Conservation (phyloP, 2,888 invertebrate species). For the Chirona hameri region DNA sequence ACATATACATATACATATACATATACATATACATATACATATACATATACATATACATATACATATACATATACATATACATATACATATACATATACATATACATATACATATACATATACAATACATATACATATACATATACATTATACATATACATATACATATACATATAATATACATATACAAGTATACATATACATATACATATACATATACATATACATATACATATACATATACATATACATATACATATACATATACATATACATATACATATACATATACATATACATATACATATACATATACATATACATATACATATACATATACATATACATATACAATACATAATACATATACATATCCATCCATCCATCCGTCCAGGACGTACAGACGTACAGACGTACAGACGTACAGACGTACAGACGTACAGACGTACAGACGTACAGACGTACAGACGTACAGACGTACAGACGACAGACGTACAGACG, state of each 20-base stretch:
- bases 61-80: constrained; percentile 7
- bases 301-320: constrained; percentile 12
- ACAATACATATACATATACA: no score
- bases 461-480: no score
- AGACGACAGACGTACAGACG: no score
- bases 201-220: constrained; percentile 26
- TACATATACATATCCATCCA: no score
- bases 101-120: no score
- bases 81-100: constrained; percentile 30
- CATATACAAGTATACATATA: constrained; percentile 29
- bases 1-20: constrained; percentile 25
- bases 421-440: no score
- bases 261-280: constrained; percentile 25
- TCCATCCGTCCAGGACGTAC: not conserved
- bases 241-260: constrained; percentile 24
- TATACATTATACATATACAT: no score
- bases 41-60: constrained; percentile 31
- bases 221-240: constrained; percentile 14
- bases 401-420: not conserved
- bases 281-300: constrained; percentile 28
- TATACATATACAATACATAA: no score
- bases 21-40: constrained; percentile 33
- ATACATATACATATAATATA: no score
- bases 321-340: not conserved
- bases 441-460: no score